phyloP scores from a whole-genome alignment of 2,888 invertebrate genomes.

The Scaptomyza parva region DNA sequence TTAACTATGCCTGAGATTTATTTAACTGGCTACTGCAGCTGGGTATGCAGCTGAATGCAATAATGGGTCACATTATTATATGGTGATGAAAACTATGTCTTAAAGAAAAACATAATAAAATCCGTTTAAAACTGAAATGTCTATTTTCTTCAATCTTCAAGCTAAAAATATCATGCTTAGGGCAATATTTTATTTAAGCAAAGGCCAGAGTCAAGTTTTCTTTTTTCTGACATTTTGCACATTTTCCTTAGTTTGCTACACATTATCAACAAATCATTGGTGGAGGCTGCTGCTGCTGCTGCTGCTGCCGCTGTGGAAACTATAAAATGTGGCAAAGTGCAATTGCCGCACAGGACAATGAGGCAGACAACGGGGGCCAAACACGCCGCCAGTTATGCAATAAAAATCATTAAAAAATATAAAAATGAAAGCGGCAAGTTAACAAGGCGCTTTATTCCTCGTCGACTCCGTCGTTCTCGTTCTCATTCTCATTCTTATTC shows the following conservation, averaged over 20 bases:
- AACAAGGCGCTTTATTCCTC: slow-evolving; percentile 55
- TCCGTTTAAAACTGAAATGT: no score
- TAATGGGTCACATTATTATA: slow-evolving; percentile 12
- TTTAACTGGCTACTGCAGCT: slow-evolving; percentile 44
- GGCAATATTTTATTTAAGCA: slow-evolving; percentile 9
- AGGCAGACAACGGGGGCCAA: slow-evolving; percentile 22
- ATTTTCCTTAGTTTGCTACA: slow-evolving; percentile 17
- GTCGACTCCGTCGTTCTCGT: no score
- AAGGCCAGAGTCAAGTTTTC: slow-evolving; percentile 8
- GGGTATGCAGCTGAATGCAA: slow-evolving; percentile 8
- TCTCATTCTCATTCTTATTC: no score
- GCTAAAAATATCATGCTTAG: slow-evolving; percentile 5
- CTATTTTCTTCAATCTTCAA: not conserved
- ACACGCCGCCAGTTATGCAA: slow-evolving; percentile 69
- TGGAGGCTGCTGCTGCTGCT: slow-evolving; percentile 15
- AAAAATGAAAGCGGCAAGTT: slow-evolving; percentile 74
- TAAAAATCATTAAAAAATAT: slow-evolving; percentile 81
- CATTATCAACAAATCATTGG: slow-evolving; percentile 51
- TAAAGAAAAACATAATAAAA: not conserved
- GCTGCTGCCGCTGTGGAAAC: slow-evolving; percentile 14
- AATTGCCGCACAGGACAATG: slow-evolving; percentile 70
- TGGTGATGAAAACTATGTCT: slow-evolving; percentile 4
- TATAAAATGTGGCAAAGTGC: slow-evolving; percentile 81
- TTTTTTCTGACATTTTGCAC: slow-evolving; percentile 4
- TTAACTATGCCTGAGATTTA: slow-evolving; percentile 44